phyloP scores from a whole-genome alignment of 2,888 invertebrate species.

The Sphinx pinastri region DNA sequence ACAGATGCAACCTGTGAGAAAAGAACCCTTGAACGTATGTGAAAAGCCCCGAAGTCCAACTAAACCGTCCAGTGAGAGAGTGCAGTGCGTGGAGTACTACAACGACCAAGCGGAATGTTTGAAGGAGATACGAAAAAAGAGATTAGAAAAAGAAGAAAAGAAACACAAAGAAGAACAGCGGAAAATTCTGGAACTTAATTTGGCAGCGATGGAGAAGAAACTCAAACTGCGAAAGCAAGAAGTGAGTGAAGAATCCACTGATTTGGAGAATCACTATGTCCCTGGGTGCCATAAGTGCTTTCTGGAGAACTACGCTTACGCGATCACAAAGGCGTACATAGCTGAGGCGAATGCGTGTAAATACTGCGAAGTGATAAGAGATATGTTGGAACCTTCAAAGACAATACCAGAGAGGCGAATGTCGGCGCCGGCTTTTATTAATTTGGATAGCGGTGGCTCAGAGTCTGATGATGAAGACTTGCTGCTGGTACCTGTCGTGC shows the following conservation, averaged over 20 bases:
- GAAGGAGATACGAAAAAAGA: constrained; percentile 75
- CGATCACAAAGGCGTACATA: constrained; percentile 74
- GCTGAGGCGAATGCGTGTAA: constrained; percentile 74
- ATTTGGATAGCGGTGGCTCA: constrained; percentile 73
- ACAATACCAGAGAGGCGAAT: constrained; percentile 72
- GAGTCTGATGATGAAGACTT: constrained; percentile 73
- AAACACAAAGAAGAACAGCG: constrained; percentile 70
- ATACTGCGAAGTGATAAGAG: constrained; percentile 78
- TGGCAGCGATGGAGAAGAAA: constrained; percentile 67
- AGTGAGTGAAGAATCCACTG: constrained; percentile 76
- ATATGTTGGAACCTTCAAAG: constrained; percentile 74
- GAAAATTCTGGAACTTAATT: constrained; percentile 63
- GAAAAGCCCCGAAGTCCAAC: constrained; percentile 70
- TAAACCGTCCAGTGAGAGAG: constrained; percentile 68
- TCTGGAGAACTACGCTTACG: constrained; percentile 78
- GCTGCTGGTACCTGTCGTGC: constrained; percentile 76
- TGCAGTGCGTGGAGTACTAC: constrained; percentile 83
- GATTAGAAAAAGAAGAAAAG: constrained; percentile 65
- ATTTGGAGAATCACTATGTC: constrained; percentile 65
- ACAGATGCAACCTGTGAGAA: constrained; percentile 78
- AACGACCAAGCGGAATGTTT: constrained; percentile 86
- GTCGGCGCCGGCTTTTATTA: constrained; percentile 84
- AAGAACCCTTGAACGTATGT: constrained; percentile 74
- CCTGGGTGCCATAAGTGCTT: constrained; percentile 80
- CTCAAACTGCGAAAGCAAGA: constrained; percentile 58